Base-by-base conservation (phyloP, 2,113 vertebrate genomes). In the Climacteris rufus region DNA sequence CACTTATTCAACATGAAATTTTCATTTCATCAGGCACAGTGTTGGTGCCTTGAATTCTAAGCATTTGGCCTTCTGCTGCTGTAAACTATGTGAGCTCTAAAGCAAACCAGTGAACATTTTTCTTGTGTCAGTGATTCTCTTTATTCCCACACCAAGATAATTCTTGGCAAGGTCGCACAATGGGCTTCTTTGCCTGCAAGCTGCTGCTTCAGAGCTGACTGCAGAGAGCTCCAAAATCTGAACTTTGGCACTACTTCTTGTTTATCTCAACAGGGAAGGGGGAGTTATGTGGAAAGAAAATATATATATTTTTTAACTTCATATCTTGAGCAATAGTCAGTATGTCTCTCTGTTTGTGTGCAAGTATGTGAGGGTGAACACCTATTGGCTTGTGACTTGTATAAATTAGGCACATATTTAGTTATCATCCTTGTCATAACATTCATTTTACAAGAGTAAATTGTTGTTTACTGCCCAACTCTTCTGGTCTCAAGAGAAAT, bases 1-100 rank as follows among this genome's bases (percentile, higher is more conserved):
- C 66, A 70, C 71, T 85, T 94, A 83, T 7, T 45, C 11, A 5
- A 90, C 63, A 61, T 65, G 91, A 95, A 91, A 90, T 83, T 94
- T 93, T 95, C 90, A 80, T 94, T 70, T 96, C 71, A 87, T 95
- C 94, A 86, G 85, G 70, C 75, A 76, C 30, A 30, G 13, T 20
- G 40, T 24, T 82, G 71, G 24, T 87, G 70, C 50, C 39, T 90
- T 91, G 87, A 94, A 88, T 97, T 83, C 25, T 74, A 94, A 96
- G 18, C 33, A 47, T 74, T 89, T 83, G 69, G 87, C 71, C 63
- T 95, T 88, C 66, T 70, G 54, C 52, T 89, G 88, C 75, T 85
- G 35, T 65, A 88, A 93, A 86, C 30, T 52, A 17, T 68, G 61
- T 59, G 76, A 94, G 52, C 60, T 89, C 54, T 84, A 88, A 82